Evolutionary conservation across 1,140 invertebrate species (phyloP), one percentile per base, ranked within the genome.

Genomic region (Fopius arisanus): DNA sequence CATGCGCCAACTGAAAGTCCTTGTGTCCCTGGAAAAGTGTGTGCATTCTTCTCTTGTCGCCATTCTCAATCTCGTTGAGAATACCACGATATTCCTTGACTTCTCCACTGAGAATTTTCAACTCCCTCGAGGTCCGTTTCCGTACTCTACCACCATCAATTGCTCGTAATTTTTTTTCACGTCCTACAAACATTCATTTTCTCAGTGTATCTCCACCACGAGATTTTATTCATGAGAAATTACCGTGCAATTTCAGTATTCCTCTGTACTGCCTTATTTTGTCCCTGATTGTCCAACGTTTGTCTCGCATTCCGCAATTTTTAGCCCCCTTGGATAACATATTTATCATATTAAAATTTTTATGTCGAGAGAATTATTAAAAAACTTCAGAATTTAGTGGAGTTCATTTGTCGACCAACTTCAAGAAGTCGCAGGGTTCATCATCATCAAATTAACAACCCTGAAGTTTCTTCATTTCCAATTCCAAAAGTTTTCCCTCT

Each of bases 191-290:
- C 70, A 75, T 65, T 41, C 26, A 65, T 70, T 31, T 26, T 28
- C 2, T 16, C 26, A 69, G 19, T 59, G 69, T 75, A 74, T 40
- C 28, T 19, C 43, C 43, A 48, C 43, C 14, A 48, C 14, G 43
- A 48, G 16, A n/a, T 48, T 71, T 67, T 65, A 28, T 51, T 16
- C 16, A 23, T 59, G 51, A 63, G 33, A 33, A 67, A 37, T 88
- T 84, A 92, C 91, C 90, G 72, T 91, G 89, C 65, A 92, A 85
- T 79, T 90, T 91, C 2, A 91, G 88, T 23, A 92, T 82, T 43
- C 90, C 90, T 23, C 91, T 88, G 76, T 91, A 92, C 78, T 92
- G 91, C 51, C 87, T 88, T 40, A 92, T 87, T 86, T 92, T 92
- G 74, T 93, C 91, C 75, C 87, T 89, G 2, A 89, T 90, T 0